Percentiles rank a stretch among this genome's conserved stretches.
phyloP scores from a whole-genome alignment of 1,140 invertebrate species.

The Drosophila serrata region DNA sequence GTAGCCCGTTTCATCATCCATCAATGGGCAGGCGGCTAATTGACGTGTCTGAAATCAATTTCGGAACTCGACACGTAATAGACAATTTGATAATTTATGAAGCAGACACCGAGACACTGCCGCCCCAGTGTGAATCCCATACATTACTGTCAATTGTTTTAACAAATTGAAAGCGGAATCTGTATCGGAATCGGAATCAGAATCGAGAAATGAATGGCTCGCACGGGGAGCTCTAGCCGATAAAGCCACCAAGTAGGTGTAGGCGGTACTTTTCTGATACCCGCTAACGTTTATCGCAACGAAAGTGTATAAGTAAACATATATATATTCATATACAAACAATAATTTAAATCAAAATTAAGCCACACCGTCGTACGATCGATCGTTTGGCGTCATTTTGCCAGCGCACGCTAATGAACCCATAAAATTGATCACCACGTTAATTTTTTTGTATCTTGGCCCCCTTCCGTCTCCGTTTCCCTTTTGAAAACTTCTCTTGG shows the following conservation, averaged over 20 bases:
- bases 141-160: constrained; percentile 77
- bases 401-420: constrained; percentile 70
- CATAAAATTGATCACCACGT: constrained; percentile 82
- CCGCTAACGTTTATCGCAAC: constrained; percentile 21
- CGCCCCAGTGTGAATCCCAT: constrained; percentile 42
- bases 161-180: constrained; percentile 53
- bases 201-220: constrained; percentile 40
- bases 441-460: constrained; percentile 53
- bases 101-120: background rate
- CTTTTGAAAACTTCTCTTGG: constrained; percentile 1
- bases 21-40: constrained; percentile 37
- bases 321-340: constrained; percentile 56
- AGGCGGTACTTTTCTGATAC: constrained; percentile 30
- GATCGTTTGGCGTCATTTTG: constrained; percentile 62
- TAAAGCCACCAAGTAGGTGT: constrained; percentile 37
- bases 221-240: constrained; percentile 32
- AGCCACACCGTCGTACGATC: constrained; percentile 63
- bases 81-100: constrained; percentile 73
- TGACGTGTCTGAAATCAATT: constrained; percentile 61
- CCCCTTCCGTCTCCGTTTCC: constrained; percentile 6
- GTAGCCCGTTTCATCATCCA: constrained; percentile 17
- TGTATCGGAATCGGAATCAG: constrained; percentile 43
- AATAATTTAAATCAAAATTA: constrained; percentile 80
- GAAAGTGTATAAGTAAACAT: constrained; percentile 22
- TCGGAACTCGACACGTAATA: constrained; percentile 46